Base-by-base conservation (phyloP, 2,797 vertebrate genomes). In the Lindbergichthys nudifrons region DNA sequence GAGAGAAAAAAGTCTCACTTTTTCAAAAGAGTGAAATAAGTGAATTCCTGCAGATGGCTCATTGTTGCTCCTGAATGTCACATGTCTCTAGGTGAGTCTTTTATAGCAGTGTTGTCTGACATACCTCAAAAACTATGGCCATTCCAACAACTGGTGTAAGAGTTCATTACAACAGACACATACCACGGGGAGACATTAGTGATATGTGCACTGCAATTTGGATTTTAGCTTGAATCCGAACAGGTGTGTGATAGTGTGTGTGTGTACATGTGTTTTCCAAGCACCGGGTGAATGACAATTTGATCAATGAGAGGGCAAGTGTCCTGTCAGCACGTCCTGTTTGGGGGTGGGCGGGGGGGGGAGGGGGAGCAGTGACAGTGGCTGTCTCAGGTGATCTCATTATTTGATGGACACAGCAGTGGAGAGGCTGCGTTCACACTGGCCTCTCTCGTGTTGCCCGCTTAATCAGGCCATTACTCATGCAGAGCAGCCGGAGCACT, bases 381-480 rank as follows among this genome's bases (percentile, higher is more conserved):
- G 81, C 85, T 89, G 90, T 92, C 90, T 89, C 81, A 82, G 88
- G 87, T 92, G 90, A 92, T 92, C 91, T 92, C 86, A 90, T 93
- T 88, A 91, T 93, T 92, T 92, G 90, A 92, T 89, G 88, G 89
- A 92, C 90, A 89, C 82, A 80, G 88, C 83, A 68, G 77, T 67
- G 81, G 79, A 81, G 82, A 83, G 80, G 77, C 60, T 65, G 67
- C 81, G 68, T 87, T 92, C 84, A 84, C 10, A 59, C 80, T 66
- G 16, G 67, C 79, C 82, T 83, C 84, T 77, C 83, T 79, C 69
- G 26, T 68, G 87, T 66, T 64, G 81, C 82, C 32, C 19, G 21
- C 85, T 80, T 88, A 87, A 89, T 91, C 91, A 81, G 68, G 48
- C 74, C 88, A 86, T 93, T 87, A 86, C 79, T 93, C 91, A 93